phyloP scores from a whole-genome alignment of 2,888 invertebrate genomes.

The Chelonus formosanus region DNA sequence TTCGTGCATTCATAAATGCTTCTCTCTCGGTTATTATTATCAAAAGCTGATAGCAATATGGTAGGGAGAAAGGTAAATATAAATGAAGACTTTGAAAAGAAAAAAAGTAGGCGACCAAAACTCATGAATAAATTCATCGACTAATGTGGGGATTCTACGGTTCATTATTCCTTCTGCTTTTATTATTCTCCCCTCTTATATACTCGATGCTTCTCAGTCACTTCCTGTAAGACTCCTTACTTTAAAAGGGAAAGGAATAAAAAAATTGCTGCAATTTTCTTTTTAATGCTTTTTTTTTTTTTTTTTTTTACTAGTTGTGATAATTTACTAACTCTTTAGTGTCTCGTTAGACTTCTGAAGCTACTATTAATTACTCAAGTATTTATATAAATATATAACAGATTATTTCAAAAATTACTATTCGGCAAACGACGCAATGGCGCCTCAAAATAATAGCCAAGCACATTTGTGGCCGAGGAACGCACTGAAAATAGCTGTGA shows the following conservation, averaged over 20 bases:
- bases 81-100: background rate
- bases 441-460: conserved; percentile 9
- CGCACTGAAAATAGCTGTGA: conserved; percentile 53
- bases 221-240: background rate
- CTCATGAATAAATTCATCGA: conserved; percentile 27
- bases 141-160: conserved; percentile 20
- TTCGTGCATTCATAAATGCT: too few species aligned
- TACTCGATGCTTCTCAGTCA: background rate
- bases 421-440: background rate
- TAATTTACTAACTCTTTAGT: too few species aligned
- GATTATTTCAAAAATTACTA: too few species aligned
- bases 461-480: conserved; percentile 4
- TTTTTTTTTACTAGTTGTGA: too few species aligned
- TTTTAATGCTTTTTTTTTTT: too few species aligned
- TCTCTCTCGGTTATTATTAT: too few species aligned
- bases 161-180: conserved; percentile 14
- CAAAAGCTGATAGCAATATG: background rate
- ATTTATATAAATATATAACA: too few species aligned
- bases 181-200: background rate
- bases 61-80: background rate
- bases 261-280: too few species aligned
- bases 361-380: too few species aligned
- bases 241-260: too few species aligned
- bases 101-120: background rate
- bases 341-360: too few species aligned